Base-by-base conservation (phyloP, 2,888 invertebrate genomes). In the Mystacides longicornis region DNA sequence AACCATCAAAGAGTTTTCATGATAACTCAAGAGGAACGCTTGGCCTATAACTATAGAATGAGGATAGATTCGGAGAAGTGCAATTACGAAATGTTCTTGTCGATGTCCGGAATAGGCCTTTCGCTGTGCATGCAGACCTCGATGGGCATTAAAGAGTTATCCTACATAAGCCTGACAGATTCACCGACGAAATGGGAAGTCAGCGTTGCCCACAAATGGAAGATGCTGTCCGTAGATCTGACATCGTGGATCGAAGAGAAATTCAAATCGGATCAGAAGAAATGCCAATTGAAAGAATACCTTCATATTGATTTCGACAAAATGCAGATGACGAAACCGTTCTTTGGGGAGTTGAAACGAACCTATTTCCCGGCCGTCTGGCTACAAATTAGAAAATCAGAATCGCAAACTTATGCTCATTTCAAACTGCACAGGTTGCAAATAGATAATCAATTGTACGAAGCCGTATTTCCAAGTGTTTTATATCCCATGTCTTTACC, bases 291-390 rank as follows among this genome's bases (percentile, higher is more conserved):
- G 46, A 87, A 88, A 67, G 88, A 89, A 66, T 87, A 86, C 67
- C 81, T 90, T 7, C 73, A 89, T 76, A 85, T 89, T 54, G 89
- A 91, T 67, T 80, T 92, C 62, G 82, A 83, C 50, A 88, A 86
- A 68, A 90, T 92, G 90, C 86, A 86, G 64, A 89, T 92, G 87
- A 83, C 87, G 0, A 89, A 89, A 67, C 91, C 92, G 1, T 90
- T 89, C 70, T 89, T 86, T 65, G 89, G 89, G 0, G 87, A 87
- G 65, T 68, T 92, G 21, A 71, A 86, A 43, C 75, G 92, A 42
- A 83, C 81, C 1, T 88, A 87, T 66, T 80, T 79, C 54, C 89
- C 91, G 1, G 89, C 85, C 0, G 65, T 89, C 43, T 89, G 87
- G 84, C 64, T 86, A 60, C 88, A 89, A 63, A 75, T 82, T 60